These are phyloP conservation scores for Varecia variegata DNA, from an alignment of 2,797 vertebrate species.

Conservation along the genomic window DNA sequence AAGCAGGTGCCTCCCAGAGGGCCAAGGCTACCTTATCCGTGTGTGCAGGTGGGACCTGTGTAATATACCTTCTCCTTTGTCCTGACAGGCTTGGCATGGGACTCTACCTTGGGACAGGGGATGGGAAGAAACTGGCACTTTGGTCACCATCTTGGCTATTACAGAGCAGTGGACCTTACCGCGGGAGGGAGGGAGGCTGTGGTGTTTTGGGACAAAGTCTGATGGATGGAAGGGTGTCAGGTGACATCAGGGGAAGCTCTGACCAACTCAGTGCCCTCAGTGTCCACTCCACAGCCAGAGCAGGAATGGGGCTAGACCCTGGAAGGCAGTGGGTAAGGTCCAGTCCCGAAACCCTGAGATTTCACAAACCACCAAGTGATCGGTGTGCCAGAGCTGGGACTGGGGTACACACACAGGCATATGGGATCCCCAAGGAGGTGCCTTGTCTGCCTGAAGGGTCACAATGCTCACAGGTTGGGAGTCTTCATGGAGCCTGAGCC, in stretches of 20 bases:
- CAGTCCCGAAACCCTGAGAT: neutral
- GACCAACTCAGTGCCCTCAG: neutral
- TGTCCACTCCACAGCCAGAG: neutral
- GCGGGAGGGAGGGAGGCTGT: neutral
- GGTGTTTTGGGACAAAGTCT: neutral
- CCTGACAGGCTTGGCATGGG: rapidly evolving
- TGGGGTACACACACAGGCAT: neutral
- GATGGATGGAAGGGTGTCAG: neutral
- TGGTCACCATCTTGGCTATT: neutral
- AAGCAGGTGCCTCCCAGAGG: neutral
- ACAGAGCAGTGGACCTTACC: neutral
- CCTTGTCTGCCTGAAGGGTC: neutral
- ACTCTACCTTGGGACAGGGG: neutral
- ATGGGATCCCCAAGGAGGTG: neutral
- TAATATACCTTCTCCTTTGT: neutral
- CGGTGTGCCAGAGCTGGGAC: neutral
- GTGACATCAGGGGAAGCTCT: neutral
- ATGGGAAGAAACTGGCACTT: neutral
- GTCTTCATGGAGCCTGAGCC: neutral
- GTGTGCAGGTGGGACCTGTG: neutral
- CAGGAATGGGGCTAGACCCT: neutral
- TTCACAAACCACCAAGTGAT: neutral
- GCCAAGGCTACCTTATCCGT: rapidly evolving
- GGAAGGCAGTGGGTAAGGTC: neutral
- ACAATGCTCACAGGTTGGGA: neutral